phyloP scores from a whole-genome alignment of 2,888 invertebrate genomes.

The Herminia tarsipennalis region DNA sequence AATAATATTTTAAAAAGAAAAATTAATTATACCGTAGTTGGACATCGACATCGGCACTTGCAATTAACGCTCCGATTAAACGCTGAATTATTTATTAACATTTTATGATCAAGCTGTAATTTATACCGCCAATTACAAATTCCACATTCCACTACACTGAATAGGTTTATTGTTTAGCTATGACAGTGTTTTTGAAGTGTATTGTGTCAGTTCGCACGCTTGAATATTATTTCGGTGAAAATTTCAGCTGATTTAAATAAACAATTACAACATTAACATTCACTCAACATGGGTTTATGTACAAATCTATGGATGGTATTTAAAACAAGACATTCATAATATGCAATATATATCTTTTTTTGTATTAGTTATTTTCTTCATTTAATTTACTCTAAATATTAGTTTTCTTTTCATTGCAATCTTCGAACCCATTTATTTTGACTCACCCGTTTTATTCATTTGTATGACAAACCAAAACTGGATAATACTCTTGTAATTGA shows the following conservation, averaged over 20 bases:
- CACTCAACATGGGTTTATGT: too few species aligned
- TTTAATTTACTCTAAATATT: too few species aligned
- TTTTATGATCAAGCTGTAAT: slow-evolving; percentile 47
- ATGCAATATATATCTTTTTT: too few species aligned
- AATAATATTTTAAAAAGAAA: slow-evolving; percentile 60
- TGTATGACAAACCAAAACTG: too few species aligned
- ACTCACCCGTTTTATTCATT: too few species aligned
- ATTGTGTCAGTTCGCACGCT: slow-evolving; percentile 20
- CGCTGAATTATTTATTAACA: slow-evolving; percentile 64
- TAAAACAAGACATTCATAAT: too few species aligned
- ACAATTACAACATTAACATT: too few species aligned
- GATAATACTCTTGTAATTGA: too few species aligned
- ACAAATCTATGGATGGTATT: too few species aligned
- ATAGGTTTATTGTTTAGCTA: slow-evolving; percentile 32
- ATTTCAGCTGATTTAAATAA: slow-evolving; percentile 17
- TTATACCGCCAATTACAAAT: slow-evolving; percentile 37
- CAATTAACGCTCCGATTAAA: slow-evolving; percentile 66
- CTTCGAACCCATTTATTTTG: too few species aligned
- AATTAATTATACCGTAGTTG: slow-evolving; percentile 40
- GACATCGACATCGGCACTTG: slow-evolving; percentile 23
- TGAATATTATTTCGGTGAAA: slow-evolving; percentile 6
- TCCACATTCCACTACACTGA: slow-evolving; percentile 29
- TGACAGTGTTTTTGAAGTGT: slow-evolving; percentile 20
- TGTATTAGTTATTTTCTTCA: too few species aligned
- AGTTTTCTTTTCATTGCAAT: too few species aligned